These are phyloP conservation scores for Brachypodius melanocephalos DNA, from an alignment of 2,113 vertebrate genomes.

Conservation along the genomic window DNA sequence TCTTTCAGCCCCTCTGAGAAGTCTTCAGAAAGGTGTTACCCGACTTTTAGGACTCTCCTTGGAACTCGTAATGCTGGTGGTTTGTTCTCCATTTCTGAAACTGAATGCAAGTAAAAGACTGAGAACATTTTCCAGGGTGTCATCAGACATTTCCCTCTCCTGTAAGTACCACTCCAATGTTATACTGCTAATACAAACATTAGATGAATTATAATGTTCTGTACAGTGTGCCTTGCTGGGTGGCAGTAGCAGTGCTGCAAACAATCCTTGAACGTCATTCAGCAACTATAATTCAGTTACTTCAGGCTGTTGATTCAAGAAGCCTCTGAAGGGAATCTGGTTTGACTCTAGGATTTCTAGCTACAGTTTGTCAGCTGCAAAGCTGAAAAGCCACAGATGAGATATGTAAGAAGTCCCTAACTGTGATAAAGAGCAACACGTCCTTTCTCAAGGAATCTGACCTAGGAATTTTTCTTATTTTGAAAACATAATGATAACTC, in stretches of 20 bases:
- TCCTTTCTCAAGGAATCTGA: not conserved
- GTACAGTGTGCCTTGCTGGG: not conserved
- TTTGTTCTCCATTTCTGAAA: constrained; percentile 64
- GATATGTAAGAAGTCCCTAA: not conserved
- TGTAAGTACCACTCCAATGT: not conserved
- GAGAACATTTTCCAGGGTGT: not conserved
- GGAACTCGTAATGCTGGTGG: constrained; percentile 3
- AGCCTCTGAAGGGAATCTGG: not conserved
- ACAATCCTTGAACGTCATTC: accelerated
- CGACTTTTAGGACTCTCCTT: constrained; percentile 51
- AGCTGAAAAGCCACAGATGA: not conserved
- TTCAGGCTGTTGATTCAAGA: not conserved
- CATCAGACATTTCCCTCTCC: not conserved
- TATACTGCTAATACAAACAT: not conserved
- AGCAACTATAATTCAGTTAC: not conserved
- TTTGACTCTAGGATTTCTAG: not conserved
- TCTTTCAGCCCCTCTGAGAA: not conserved
- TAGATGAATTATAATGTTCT: not conserved
- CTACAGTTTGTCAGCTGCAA: not conserved
- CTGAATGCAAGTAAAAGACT: constrained; percentile 59
- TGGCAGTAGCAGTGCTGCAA: not conserved
- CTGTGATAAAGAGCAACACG: not conserved
- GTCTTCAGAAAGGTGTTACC: constrained; percentile 64
- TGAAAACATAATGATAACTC: not conserved
- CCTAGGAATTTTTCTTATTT: not conserved